These are phyloP conservation scores for Temnothorax longispinosus DNA, from an alignment of 1,140 invertebrate genomes.

Conservation along the genomic window DNA sequence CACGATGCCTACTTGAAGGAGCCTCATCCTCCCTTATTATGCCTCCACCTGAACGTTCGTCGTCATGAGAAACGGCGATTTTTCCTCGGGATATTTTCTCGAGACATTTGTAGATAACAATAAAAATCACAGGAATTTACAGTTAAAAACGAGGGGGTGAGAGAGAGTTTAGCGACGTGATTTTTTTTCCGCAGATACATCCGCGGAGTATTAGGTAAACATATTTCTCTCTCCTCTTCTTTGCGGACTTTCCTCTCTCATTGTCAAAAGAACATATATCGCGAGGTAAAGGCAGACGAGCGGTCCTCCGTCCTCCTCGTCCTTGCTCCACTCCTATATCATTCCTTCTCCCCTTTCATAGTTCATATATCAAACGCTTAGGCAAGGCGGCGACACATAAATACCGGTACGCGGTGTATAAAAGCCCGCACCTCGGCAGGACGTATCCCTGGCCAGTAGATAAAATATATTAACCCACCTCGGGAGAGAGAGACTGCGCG, in stretches of 20 bases:
- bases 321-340: slow-evolving; percentile 59
- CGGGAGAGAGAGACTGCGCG: neutral
- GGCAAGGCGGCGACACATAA: slow-evolving; percentile 79
- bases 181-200: neutral
- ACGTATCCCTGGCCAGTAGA: slow-evolving; percentile 69
- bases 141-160: neutral
- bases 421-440: slow-evolving; percentile 72
- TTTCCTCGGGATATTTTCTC: neutral
- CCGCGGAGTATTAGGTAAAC: slow-evolving; percentile 22
- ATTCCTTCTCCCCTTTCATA: slow-evolving; percentile 68
- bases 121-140: neutral
- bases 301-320: slow-evolving; percentile 4
- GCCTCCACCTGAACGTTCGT: neutral
- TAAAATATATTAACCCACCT: slow-evolving; percentile 78
- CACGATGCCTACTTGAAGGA: slow-evolving; percentile 23
- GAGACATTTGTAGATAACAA: neutral
- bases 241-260: slow-evolving; percentile 39
- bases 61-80: neutral
- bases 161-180: neutral
- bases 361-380: slow-evolving; percentile 81
- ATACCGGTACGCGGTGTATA: slow-evolving; percentile 77
- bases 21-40: slow-evolving; percentile 49
- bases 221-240: slow-evolving; percentile 2
- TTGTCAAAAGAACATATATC: slow-evolving; percentile 57
- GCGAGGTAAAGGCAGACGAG: slow-evolving; percentile 19